Percentiles rank a stretch among this genome's conserved stretches.
phyloP scores from a whole-genome alignment of 2,113 vertebrate genomes.

The Anguilla japonica region DNA sequence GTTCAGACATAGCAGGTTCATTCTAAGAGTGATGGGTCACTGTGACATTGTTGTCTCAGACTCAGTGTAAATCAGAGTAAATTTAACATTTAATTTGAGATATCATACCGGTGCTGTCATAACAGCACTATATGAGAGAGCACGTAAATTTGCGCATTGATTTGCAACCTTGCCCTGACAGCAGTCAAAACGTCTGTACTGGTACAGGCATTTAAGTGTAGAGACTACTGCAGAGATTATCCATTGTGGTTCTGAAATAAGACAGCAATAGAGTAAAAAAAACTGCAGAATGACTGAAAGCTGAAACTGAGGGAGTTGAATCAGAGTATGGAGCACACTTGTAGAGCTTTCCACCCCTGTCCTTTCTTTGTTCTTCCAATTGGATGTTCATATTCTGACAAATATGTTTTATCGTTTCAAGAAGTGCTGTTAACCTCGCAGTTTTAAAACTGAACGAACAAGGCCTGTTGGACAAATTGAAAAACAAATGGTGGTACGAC shows the following conservation, averaged over 20 bases:
- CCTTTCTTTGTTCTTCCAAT: constrained; percentile 34
- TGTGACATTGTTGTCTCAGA: background rate
- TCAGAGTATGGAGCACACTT: constrained; percentile 72
- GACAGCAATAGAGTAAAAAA: background rate
- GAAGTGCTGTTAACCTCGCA: constrained; percentile 99
- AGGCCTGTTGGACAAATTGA: constrained; percentile 99
- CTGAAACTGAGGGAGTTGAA: constrained; percentile 69
- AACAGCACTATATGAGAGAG: no score
- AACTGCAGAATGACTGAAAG: background rate
- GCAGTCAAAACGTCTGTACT: no score
- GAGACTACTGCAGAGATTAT: no score
- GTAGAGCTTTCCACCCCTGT: constrained; percentile 68
- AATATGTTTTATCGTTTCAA: constrained; percentile 99
- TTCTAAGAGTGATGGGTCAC: background rate
- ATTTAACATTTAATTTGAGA: background rate
- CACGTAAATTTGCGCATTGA: no score
- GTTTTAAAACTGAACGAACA: constrained; percentile 99
- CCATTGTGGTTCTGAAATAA: background rate
- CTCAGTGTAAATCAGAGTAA: background rate
- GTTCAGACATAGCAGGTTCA: background rate
- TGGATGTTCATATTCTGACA: constrained; percentile 85
- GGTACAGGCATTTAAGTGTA: no score
- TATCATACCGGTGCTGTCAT: no score
- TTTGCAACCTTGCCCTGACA: no score
- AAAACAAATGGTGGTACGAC: constrained; percentile 99